Base-by-base conservation (phyloP, 2,797 vertebrate genomes). In the Eulemur mongoz region DNA sequence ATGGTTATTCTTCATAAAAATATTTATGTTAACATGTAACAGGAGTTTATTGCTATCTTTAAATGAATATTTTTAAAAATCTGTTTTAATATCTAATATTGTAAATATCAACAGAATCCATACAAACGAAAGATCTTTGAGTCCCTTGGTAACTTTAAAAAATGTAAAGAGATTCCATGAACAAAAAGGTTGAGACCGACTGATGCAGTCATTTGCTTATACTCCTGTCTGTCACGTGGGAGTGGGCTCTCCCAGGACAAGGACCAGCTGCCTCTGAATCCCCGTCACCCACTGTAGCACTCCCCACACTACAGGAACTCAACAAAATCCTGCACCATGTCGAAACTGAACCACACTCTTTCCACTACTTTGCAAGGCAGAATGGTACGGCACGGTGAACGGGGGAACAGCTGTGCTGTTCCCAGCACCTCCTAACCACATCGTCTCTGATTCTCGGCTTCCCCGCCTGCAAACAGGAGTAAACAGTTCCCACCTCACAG, bases 331-430 rank as follows among this genome's bases (percentile, higher is more conserved):
- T 43, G 15, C 18, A 5, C 50, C 17, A 43, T 0, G 0, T 30
- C 40, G 72, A 63, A 11, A 32, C 61, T 35, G 79, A n/a, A 10
- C 32, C 78, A 8, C 6, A 9, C 22, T 45, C 87, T 52, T 4
- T 1, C 38, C 69, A 43, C 23, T 15, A 13, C 32, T 82, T 69
- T 11, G 15, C 15, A 38, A 88, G 7, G 48, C 23, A 79, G 38
- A 70, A 22, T 1, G 10, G 40, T 1, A 1, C 1, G 43, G 40
- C 1, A 1, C 1, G 48, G 43, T 6, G 54, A 52, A 57, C 0
- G 54, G 48, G 50, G 11, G 22, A 57, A 6, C 35, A 63, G 7
- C 9, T 61, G n/a, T 70, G 23, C 22, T 45, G 6, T 30, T 10
- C 9, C 20, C 10, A 82, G 61, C 10, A 20, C 15, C 7, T 27